These are phyloP conservation scores for Furnarius figulus DNA, from an alignment of 2,113 vertebrate species.

Conservation along the genomic window DNA sequence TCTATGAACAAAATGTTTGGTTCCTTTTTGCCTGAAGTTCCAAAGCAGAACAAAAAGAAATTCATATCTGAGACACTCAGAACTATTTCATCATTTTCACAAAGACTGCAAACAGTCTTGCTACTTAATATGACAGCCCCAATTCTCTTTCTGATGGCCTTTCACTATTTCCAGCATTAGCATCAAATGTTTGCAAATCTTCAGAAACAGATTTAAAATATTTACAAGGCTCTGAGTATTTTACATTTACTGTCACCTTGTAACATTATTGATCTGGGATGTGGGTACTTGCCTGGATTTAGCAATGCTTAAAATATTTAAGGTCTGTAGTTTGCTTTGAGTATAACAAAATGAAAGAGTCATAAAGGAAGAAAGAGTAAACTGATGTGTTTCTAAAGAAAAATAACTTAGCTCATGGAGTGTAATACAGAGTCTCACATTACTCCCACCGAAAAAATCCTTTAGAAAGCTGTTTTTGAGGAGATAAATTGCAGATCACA, in stretches of 20 bases:
- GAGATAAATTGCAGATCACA: neutral
- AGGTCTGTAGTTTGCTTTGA: neutral
- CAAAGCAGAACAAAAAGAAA: neutral
- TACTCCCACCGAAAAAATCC: neutral
- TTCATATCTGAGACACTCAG: neutral
- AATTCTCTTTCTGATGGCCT: neutral
- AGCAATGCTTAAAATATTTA: neutral
- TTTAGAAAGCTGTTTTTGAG: neutral
- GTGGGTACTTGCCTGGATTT: neutral
- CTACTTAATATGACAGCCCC: neutral
- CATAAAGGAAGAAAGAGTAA: neutral
- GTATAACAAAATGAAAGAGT: neutral
- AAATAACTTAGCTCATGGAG: neutral
- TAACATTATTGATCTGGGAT: neutral
- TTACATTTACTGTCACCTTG: slow-evolving; percentile 3
- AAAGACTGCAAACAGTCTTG: neutral
- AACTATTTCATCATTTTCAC: neutral
- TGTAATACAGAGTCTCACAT: neutral
- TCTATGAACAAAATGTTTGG: neutral
- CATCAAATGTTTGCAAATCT: neutral
- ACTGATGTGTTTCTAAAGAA: neutral
- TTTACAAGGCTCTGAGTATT: slow-evolving; percentile 7
- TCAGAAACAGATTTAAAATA: slow-evolving; percentile 38
- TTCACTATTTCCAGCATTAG: neutral
- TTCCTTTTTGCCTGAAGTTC: neutral